phyloP scores from a whole-genome alignment of 2,113 vertebrate species.

The Phocoena phocoena region DNA sequence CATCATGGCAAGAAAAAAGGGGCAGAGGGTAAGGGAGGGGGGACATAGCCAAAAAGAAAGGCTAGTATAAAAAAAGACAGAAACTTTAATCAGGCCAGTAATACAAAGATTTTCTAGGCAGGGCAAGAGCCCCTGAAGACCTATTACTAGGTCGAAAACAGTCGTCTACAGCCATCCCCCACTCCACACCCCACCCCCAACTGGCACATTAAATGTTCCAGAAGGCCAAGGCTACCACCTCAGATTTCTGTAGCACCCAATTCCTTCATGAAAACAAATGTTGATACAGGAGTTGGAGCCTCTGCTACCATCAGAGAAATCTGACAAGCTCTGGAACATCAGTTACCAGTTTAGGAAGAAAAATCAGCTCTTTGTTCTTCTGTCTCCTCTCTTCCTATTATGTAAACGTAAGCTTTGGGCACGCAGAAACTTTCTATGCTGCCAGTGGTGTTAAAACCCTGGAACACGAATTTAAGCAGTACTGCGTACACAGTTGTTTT shows the following conservation, averaged over 20 bases:
- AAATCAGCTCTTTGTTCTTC: constrained; percentile 48
- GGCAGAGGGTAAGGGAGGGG: neutral
- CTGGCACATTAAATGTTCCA: constrained; percentile 29
- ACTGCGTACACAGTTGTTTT: neutral
- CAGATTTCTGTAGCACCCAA: constrained; percentile 46
- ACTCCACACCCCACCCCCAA: neutral
- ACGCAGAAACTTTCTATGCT: constrained; percentile 39
- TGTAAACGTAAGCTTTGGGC: constrained; percentile 27
- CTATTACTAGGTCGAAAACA: neutral
- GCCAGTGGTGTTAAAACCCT: neutral
- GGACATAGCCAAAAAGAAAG: neutral
- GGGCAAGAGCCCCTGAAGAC: neutral
- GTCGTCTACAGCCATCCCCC: neutral
- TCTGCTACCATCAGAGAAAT: neutral
- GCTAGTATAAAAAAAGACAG: neutral
- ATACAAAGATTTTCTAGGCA: neutral
- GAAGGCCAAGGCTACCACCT: constrained; percentile 59
- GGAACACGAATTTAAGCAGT: neutral
- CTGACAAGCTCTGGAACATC: constrained; percentile 22
- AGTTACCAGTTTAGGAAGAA: neutral
- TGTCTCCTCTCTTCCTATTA: constrained; percentile 11
- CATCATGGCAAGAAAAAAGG: neutral
- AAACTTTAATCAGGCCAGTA: neutral
- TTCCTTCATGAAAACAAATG: constrained; percentile 48
- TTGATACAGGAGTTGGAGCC: neutral